Conservation (phyloP, 2,888 invertebrate genomes). For the Seira musarum region DNA sequence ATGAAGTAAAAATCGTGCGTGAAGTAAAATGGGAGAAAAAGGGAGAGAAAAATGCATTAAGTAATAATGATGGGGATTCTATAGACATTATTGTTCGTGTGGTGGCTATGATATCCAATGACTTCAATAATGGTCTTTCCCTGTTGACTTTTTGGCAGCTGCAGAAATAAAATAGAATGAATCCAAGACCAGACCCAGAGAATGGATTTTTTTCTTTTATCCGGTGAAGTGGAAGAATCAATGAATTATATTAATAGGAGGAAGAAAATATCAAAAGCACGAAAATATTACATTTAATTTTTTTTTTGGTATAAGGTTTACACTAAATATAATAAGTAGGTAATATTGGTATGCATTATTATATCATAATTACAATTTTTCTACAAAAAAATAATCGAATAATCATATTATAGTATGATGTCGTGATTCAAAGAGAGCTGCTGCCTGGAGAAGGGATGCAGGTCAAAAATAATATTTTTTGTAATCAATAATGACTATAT, state of each 20-base stretch:
- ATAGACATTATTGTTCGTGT: too few species aligned
- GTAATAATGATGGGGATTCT: conserved; percentile 7
- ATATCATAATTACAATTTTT: conserved; percentile 1
- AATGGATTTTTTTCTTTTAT: conserved; percentile 5
- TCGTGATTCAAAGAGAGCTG: conserved; percentile 34
- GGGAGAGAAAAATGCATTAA: conserved; percentile 6
- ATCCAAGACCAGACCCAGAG: too few species aligned
- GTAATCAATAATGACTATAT: background rate
- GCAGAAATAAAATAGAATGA: conserved; percentile 23
- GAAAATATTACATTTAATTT: too few species aligned
- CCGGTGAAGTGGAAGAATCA: conserved; percentile 7
- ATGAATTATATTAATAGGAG: conserved; percentile 19
- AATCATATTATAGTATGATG: background rate
- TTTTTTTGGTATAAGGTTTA: too few species aligned
- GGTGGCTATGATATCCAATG: background rate
- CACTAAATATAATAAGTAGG: background rate
- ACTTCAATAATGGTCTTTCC: conserved; percentile 13
- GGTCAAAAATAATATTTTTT: conserved; percentile 3
- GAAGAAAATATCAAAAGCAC: conserved; percentile 21
- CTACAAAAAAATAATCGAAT: background rate
- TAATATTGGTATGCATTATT: background rate
- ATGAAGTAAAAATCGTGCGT: conserved; percentile 19
- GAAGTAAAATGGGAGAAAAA: background rate
- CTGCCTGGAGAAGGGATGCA: conserved; percentile 58
- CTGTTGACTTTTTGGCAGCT: conserved; percentile 42